These are phyloP conservation scores for Luffia ferchaultella DNA, from an alignment of 2,888 invertebrate genomes.

Conservation along the genomic window DNA sequence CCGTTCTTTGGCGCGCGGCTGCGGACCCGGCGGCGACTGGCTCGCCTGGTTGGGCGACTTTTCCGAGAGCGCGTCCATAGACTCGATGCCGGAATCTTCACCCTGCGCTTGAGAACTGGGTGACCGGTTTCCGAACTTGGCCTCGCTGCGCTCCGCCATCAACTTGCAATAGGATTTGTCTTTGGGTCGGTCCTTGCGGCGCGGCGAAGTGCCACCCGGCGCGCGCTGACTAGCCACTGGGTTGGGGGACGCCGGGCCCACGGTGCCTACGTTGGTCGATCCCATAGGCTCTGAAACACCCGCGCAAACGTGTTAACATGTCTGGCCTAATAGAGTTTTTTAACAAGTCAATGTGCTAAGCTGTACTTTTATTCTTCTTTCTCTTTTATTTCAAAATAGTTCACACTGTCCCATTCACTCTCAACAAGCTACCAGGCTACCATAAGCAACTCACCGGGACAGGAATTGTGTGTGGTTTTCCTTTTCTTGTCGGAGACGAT, in stretches of 20 bases:
- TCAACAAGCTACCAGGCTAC: too few relatives aligned
- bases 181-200: slow-evolving; percentile 47
- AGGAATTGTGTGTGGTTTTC: slow-evolving; percentile 66
- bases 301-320: too few relatives aligned
- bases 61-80: slow-evolving; percentile 93
- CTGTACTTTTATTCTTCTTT: not conserved
- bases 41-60: slow-evolving; percentile 89
- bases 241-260: slow-evolving; percentile 47
- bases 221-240: slow-evolving; percentile 22
- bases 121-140: slow-evolving; percentile 50
- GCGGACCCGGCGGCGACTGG: slow-evolving; percentile 70
- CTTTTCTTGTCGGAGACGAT: slow-evolving; percentile 70
- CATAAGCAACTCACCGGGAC: slow-evolving; percentile 57
- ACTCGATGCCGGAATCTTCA: slow-evolving; percentile 91
- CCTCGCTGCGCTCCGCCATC: slow-evolving; percentile 51
- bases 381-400: not conserved
- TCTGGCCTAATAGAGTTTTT: slow-evolving; percentile 2
- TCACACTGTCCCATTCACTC: not conserved
- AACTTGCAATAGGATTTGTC: slow-evolving; percentile 67
- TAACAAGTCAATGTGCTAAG: slow-evolving; percentile 1
- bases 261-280: slow-evolving; percentile 75
- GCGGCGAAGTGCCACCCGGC: slow-evolving; percentile 31
- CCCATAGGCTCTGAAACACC: slow-evolving; percentile 59
- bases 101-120: slow-evolving; percentile 70
- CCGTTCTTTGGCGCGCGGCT: slow-evolving; percentile 37